Base-by-base conservation (phyloP, 2,888 invertebrate genomes). In the Thyatira batis region DNA sequence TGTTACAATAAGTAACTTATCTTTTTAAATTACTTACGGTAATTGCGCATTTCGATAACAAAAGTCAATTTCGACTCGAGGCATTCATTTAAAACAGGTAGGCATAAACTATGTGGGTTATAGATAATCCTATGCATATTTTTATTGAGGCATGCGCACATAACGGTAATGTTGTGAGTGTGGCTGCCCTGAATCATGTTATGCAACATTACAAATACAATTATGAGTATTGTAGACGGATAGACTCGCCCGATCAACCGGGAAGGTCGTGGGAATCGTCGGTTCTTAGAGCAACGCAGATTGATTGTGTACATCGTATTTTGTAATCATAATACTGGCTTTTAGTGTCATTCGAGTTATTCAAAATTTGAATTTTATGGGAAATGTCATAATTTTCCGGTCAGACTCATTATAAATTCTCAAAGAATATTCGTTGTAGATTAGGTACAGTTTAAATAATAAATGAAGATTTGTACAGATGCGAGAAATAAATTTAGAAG, bases 201-300 rank as follows among this genome's bases (percentile, higher is more conserved):
- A 39, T 39, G 39, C 39, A 39, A 39, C 17, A 17, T 39, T 39
- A 39, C 39, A 1, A 33, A 39, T 4, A 17, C 17, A 39, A 39
- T 17, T 39, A 39, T 39, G 13, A 13, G n/a, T 33, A 11, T 33
- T 39, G 39, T 39, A 39, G 13, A 39, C 39, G 39, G 17, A 39
- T 39, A 33, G 33, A 39, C 39, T 17, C 17, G 13, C 61, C 51
- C 67, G 69, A 73, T 75, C 75, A 69, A 69, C 64, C 72, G 65
- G 68, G 71, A 76, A 76, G 75, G 71, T 77, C 74, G 67, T 75
- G 78, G 68, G 79, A 77, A 77, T 27, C n/a, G 55, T 55, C 59
- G 58, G 60, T 63, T 67, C 58, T 62, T 65, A 61, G 58, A 60
- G 53, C 53, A 52, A 39, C n/a, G 39, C 39, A 6, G 9, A 48